Evolutionary conservation across 1,140 invertebrate species (phyloP), one percentile per base, ranked within the genome.

Genomic region (Scaptodrosophila lebanonensis): DNA sequence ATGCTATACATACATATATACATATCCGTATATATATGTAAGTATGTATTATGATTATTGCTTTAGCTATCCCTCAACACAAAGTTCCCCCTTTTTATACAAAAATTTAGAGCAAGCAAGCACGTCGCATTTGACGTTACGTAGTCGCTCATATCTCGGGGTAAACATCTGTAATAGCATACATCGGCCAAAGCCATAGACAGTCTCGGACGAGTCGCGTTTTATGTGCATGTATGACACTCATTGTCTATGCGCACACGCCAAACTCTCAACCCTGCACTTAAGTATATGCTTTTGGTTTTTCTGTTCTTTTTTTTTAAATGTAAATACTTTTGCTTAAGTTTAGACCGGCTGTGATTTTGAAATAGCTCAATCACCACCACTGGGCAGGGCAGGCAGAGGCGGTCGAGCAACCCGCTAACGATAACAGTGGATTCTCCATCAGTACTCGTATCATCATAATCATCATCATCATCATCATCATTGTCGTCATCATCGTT

Each of bases 291-390:
- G 32, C 38, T 49, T 47, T 25, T 47, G 29, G 65, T 60, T 51
- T 64, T 70, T 67, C 15, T 51, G 39, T 56, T 47, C 50, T 45
- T 50, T 25, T 56, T 50, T 54, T 62, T 69, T 77, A 76, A 76
- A 76, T 76, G 71, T 71, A 76, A 76, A 76, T 76, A 70, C 66
- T 66, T 76, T 76, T 66, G 71, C 71, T 72, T 76, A 76, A 76
- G 66, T 76, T 76, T 77, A 76, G 71, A 68, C 2, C 32, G 12
- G 22, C 22, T 25, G 22, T n/a, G 12, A 13, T 75, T 73, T 75
- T 58, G 59, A 66, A 73, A 73, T 73, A 70, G 27, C 59, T 66
- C 68, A 66, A 66, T 66, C 64, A 65, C 53, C 42, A 25, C 29
- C 44, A 33, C 32, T 4, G 22, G 32, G 6, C 3, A 9, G 3